Evolutionary conservation across 2,888 invertebrate species (phyloP), one percentile per base, ranked within the genome.

Genomic region (Leptura quadrifasciata): DNA sequence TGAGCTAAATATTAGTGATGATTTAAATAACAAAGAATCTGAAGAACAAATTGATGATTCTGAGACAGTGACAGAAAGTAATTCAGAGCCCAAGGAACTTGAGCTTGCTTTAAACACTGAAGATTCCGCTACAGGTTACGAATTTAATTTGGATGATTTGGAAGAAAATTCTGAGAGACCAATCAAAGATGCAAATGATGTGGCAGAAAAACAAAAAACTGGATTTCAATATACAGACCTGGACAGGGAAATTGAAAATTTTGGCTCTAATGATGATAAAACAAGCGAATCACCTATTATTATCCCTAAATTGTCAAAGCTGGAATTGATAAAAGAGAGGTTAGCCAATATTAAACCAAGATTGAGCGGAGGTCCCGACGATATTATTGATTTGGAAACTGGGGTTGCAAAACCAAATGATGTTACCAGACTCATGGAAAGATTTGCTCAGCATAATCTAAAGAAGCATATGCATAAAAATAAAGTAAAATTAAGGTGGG

Each of bases 401-500:
- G 90, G 91, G 1, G 85, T 88, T 27, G 86, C 82, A 12, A 85
- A 86, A 77, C 81, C 92, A 5, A 91, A 91, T 60, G 95, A 94
- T 10, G 90, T 96, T 8, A 91, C 93, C 78, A 89, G 92, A 73
- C 90, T 97, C 39, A 93, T 95, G 87, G 91, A 95, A 81, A 91
- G 95, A 79, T 94, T 95, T 86, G 89, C 93, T 52, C 93, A 93
- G 85, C 95, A 96, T 83, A 90, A 93, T 0, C 90, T 91, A 57
- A 88, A 89, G 0, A 90, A 90, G 71, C 90, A 92, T 79, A 89
- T 92, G 87, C 88, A 91, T 84, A 90, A 91, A 84, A 88, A 92
- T 84, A 90, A 91, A 85, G 89, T 92, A 80, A 90, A 93, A 86
- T 88, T 92, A 83, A 92, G 89, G 93, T 93, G 88, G 88, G 88